Evolutionary conservation across 2,888 invertebrate species (phyloP), one percentile per base, ranked within the genome.

Genomic region (Dione vanillae): DNA sequence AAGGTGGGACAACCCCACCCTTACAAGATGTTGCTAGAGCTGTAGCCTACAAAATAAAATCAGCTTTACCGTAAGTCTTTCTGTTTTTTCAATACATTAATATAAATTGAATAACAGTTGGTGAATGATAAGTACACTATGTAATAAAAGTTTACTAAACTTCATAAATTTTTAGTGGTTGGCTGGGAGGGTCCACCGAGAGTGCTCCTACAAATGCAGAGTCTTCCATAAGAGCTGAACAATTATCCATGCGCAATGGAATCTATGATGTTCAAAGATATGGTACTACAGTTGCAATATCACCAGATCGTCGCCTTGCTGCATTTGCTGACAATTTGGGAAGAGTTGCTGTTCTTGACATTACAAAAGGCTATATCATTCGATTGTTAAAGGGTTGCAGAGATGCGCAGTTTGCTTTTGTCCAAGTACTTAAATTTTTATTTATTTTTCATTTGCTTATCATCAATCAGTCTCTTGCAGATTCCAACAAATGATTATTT

Each of bases 331-430:
- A 99, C 88, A 96, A 95, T 77, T 95, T 97, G 81, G 99, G 99
- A 37, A 95, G 99, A 70, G 97, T 99, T 0, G 95, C 97, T 54
- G 92, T 99, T 16, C 89, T 99, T 43, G 98, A 99, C 88, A 95
- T 97, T 14, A 94, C 94, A 61, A 95, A 95, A 76, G 98, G 98
- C 0, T 94, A 96, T 66, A 95, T 97, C 35, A 90, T 98, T 49
- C 94, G 98, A 65, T 96, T 99, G 83, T 98, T 98, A 95, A 99
- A 99, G 93, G 99, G 99, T 5, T 99, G 98, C 86, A 94, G 99
- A 65, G 98, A 99, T 84, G 99, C 99, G 0, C 97, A 99, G 84
- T 97, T 98, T 85, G 98, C 97, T 2, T 99, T 99, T 95, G 93
- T 99, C 52, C 97, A 97, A 88, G 96, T 97, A 78, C 40, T 76